A percentile compares a stretch with the other conserved stretches of the same genome.
These are phyloP conservation scores for Eupithecia exiguata DNA, from an alignment of 2,888 invertebrate genomes.

Conservation along the genomic window DNA sequence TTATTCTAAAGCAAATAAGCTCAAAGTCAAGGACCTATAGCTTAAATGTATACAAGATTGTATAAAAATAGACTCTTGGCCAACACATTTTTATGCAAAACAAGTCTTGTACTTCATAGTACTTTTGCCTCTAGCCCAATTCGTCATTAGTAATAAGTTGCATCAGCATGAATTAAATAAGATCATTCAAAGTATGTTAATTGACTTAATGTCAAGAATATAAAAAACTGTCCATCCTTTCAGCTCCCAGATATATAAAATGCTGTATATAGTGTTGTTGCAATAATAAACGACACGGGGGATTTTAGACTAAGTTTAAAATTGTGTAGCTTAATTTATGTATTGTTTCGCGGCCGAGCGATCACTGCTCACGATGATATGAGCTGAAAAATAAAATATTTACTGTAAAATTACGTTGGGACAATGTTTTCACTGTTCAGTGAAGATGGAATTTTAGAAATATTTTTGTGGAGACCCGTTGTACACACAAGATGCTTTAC, in stretches of 20 bases:
- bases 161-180: conserved; percentile 9
- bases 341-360: conserved; percentile 75
- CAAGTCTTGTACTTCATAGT: conserved; percentile 24
- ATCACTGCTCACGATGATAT: conserved; percentile 84
- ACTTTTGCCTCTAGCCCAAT: conserved; percentile 11
- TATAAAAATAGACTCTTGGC: conserved; percentile 35
- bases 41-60: conserved; percentile 34
- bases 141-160: conserved; percentile 3
- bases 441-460: neutral
- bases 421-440: neutral
- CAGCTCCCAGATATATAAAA: conserved; percentile 25
- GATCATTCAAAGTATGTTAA: neutral
- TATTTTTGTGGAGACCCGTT: neutral
- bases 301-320: conserved; percentile 65
- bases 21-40: conserved; percentile 25
- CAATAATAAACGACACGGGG: conserved; percentile 47
- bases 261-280: conserved; percentile 16
- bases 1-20: conserved; percentile 28
- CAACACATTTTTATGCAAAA: conserved; percentile 18
- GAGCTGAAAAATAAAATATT: conserved; percentile 64
- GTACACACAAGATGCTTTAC: neutral
- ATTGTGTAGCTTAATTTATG: conserved; percentile 77
- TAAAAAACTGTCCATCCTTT: conserved; percentile 30
- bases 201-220: conserved; percentile 4
- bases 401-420: neutral